A percentile compares a stretch with the other conserved stretches of the same genome.
phyloP scores from a whole-genome alignment of 2,888 invertebrate species.

The Nomada fucata region DNA sequence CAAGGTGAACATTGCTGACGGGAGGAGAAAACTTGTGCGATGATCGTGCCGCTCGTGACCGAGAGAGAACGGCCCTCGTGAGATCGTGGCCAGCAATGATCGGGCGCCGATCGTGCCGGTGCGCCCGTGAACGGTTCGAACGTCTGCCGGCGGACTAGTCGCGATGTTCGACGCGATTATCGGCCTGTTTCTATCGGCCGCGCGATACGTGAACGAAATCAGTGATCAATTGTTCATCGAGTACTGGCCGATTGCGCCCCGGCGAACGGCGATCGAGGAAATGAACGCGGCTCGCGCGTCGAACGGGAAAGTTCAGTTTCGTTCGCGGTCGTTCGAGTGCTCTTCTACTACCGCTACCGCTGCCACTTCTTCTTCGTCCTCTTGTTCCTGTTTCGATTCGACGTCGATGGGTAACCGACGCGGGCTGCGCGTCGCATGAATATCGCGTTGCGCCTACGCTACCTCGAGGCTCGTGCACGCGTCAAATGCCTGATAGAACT shows the following conservation, averaged over 20 bases:
- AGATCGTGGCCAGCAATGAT: constrained; percentile 32
- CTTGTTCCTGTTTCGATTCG: constrained; percentile 21
- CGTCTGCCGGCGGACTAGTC: neutral
- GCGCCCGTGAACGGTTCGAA: constrained; percentile 5
- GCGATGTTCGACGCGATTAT: neutral
- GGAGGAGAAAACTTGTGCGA: constrained; percentile 54
- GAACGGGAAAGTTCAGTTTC: constrained; percentile 17
- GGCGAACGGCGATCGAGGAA: neutral
- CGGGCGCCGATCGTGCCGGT: constrained; percentile 14
- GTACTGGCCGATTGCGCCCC: neutral
- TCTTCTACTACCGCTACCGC: neutral
- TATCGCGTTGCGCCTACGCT: constrained; percentile 34
- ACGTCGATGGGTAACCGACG: constrained; percentile 5
- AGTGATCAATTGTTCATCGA: constrained; percentile 29
- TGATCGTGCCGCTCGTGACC: constrained; percentile 70
- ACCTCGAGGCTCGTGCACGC: constrained; percentile 24
- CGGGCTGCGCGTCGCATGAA: constrained; percentile 18
- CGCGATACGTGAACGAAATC: constrained; percentile 25
- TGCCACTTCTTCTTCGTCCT: neutral
- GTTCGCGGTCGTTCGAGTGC: constrained; percentile 21
- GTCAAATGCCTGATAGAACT: constrained; percentile 11
- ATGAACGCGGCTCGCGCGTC: constrained; percentile 13
- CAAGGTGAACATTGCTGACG: constrained; percentile 67
- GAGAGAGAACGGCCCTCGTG: constrained; percentile 59
- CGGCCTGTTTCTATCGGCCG: constrained; percentile 1